Evolutionary conservation across 2,797 vertebrate species (phyloP).

Genomic region (Antennarius maculatus): DNA sequence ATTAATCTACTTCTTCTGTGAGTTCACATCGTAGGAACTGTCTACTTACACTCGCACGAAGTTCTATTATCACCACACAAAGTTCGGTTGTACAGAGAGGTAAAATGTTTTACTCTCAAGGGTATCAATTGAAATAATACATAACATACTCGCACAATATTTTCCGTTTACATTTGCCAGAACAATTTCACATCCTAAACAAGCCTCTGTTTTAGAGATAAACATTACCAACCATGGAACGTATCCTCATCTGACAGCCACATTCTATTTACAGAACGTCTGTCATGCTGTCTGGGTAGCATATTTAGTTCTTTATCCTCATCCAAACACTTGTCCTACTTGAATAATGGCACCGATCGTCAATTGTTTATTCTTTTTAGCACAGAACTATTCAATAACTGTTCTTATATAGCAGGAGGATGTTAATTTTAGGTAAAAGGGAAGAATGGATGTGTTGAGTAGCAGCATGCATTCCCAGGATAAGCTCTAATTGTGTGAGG

Average conservation of each 20-base stretch:
- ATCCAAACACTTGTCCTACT: conserved; percentile 40
- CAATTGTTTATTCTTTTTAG: conserved; percentile 22
- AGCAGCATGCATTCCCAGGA: neutral
- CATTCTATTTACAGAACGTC: conserved; percentile 48
- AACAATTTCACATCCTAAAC: conserved; percentile 57
- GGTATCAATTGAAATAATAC: conserved; percentile 42
- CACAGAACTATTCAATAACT: conserved; percentile 10
- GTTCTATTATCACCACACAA: conserved; percentile 20
- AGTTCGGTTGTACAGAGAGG: conserved; percentile 37
- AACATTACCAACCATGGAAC: conserved; percentile 49
- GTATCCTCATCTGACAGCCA: conserved; percentile 37
- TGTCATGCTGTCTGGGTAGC: conserved; percentile 28
- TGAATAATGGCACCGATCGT: conserved; percentile 35
- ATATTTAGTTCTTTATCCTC: conserved; percentile 36
- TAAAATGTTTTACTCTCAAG: conserved; percentile 38
- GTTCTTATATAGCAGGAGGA: neutral
- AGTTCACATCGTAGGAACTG: conserved; percentile 22
- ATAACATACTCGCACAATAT: conserved; percentile 38
- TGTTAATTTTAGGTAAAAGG: conserved; percentile 25
- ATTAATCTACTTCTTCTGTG: conserved; percentile 26
- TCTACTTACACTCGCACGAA: conserved; percentile 1
- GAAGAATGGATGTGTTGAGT: conserved; percentile 31
- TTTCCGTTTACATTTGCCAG: conserved; percentile 53
- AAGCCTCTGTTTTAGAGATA: conserved; percentile 45
- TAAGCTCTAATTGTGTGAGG: conserved; percentile 8